Evolutionary conservation across 2,888 invertebrate genomes (phyloP).

Genomic region (Cheilosia impressa): DNA sequence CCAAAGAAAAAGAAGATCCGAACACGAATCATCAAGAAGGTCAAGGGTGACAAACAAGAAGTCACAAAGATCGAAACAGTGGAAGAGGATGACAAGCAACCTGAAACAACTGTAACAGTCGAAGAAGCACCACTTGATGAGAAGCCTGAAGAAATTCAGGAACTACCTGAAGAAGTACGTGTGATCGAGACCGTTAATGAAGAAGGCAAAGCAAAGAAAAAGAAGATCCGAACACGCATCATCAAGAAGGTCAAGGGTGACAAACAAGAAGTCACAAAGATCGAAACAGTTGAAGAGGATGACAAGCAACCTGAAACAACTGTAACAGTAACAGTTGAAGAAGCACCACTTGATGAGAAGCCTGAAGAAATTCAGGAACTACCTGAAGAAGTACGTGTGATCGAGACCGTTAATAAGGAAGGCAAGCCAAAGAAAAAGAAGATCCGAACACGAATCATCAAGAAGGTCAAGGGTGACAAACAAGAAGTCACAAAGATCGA

Average conservation of each 20-base stretch:
- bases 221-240: conserved; percentile 79
- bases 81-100: conserved; percentile 81
- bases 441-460: conserved; percentile 31
- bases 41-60: conserved; percentile 80
- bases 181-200: conserved; percentile 56
- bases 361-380: conserved; percentile 25
- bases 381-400: conserved; percentile 6
- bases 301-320: conserved; percentile 81
- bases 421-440: conserved; percentile 25
- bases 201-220: conserved; percentile 78
- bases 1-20: conserved; percentile 78
- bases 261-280: conserved; percentile 82
- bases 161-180: conserved; percentile 69
- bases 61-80: conserved; percentile 82
- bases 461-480: conserved; percentile 32
- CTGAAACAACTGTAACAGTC: conserved; percentile 78
- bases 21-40: conserved; percentile 78
- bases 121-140: conserved; percentile 60
- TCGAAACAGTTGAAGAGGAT: conserved; percentile 82
- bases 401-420: conserved; percentile 6
- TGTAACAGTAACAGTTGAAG: conserved; percentile 77
- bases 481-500: conserved; percentile 43
- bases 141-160: conserved; percentile 76
- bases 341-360: conserved; percentile 63
- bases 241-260: conserved; percentile 81